Evolutionary conservation across 2,113 vertebrate genomes (phyloP), one percentile per base, ranked within the genome.

Genomic region (Conger conger): DNA sequence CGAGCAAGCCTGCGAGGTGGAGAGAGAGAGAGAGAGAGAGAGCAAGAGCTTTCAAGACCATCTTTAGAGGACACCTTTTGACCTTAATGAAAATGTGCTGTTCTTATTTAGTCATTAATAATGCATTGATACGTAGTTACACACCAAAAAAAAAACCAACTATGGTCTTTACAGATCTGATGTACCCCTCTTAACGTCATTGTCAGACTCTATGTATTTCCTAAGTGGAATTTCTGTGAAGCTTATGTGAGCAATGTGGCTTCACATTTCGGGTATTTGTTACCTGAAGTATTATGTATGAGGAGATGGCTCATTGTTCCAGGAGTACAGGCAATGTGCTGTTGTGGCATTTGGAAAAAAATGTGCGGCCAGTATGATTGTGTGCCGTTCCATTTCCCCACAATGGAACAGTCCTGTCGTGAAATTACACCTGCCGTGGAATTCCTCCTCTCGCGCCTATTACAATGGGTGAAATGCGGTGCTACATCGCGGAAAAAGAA

Each of bases 11-110:
- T 2, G 23, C 2, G 87, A 90, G 89, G 93, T 92, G 89, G 89
- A 93, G 90, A 83, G 90, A 87, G 88, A 45, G 17, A 35, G 89
- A 91, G 91, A 91, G 84, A 85, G 76, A 85, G 92, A 90, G 87
- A 79, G 89, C 88, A 83, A 82, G 84, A 90, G 91, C 86, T 89
- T 90, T 82, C 79, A 82, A 87, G 91, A 88, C 90, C 90, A 95
- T 93, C 94, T 94, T 92, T 92, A 94, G 92, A 79, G 84, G 86
- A 90, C 86, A 76, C 85, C 81, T 88, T 84, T 87, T 73, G 68
- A 73, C 68, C 68, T 11, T 33, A 33, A n/a, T 73, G 68, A 33
- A 73, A 73, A 73, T 27, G 68, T 33, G 11, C 1, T 73, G 30
- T 33, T 73, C n/a, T 73, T 13, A 73, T 33, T 33, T 73, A 73